Base-by-base conservation (phyloP, 2,113 vertebrate species). In the Pyrgilauda ruficollis region DNA sequence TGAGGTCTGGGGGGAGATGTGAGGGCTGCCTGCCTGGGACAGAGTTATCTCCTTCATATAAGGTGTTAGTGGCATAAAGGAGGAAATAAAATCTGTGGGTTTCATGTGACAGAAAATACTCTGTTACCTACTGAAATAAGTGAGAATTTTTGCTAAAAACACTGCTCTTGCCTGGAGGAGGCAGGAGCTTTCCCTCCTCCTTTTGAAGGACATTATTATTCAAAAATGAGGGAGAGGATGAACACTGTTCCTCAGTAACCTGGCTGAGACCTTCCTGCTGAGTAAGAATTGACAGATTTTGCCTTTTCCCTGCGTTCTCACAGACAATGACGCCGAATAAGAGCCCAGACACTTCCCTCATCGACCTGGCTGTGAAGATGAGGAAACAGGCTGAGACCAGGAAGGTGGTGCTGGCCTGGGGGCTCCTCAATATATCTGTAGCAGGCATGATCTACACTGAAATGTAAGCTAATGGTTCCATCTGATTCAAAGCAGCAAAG, bases 371-470 rank as follows among this genome's bases (percentile, higher is more conserved):
- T 61, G 98, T 99, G 97, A 98, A 97, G 97, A 98, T 99, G 98
- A 98, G 98, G 97, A 98, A 98, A 44, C 99, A 99, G 93, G 98
- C 98, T 5, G 98, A 99, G 97, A 98, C 97, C 53, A 98, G 98
- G 26, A 99, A 99, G 85, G 98, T 99, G 61, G 97, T 99, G 69
- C 98, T 99, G 79, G 99, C 99, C 64, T 99, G 99, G 99, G 99
- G 98, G 1, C 97, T 99, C 27, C 98, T 99, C 21, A 99, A 99
- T 56, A 91, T 99, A 4, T 99, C 99, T 12, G 21, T 99, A 10
- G 99, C 99, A 19, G 99, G 99, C 66, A 99, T 99, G 98, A 98
- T 99, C 95, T 99, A 99, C 84, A 99, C 98, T 16, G 99, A 99
- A 97, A 99, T 99, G 99, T 99, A 80, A 78, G 99, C 96, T 56